phyloP scores from a whole-genome alignment of 2,888 invertebrate species.

The Fragum whitleyi region DNA sequence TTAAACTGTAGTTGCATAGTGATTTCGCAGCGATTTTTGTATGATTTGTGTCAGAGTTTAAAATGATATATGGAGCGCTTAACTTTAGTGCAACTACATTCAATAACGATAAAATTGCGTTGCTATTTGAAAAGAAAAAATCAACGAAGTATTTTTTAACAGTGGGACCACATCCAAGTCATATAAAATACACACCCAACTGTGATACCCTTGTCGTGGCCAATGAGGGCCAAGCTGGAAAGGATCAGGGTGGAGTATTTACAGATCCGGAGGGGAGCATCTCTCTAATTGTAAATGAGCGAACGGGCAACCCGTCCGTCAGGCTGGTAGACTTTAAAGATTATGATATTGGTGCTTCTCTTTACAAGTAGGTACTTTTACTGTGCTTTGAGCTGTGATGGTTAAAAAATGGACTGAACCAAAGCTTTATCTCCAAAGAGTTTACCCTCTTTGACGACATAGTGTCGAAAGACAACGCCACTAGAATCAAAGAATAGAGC shows the following conservation, averaged over 20 bases:
- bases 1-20: no score
- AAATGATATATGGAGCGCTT: no score
- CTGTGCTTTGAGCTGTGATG: no score
- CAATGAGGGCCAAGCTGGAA: constrained; percentile 69
- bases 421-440: no score
- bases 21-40: no score
- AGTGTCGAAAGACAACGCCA: no score
- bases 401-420: background rate
- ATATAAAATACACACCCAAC: constrained; percentile 64
- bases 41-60: no score
- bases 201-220: constrained; percentile 67
- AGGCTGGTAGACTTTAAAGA: constrained; percentile 56
- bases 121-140: no score
- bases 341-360: constrained; percentile 45
- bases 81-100: no score
- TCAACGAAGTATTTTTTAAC: background rate
- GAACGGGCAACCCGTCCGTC: constrained; percentile 57
- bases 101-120: no score
- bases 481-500: no score
- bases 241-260: constrained; percentile 56
- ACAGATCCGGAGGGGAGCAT: constrained; percentile 71
- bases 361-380: constrained; percentile 34
- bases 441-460: no score
- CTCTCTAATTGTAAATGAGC: constrained; percentile 59
- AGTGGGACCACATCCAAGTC: constrained; percentile 73